Percentiles rank a stretch among this genome's conserved stretches.
phyloP scores from a whole-genome alignment of 2,888 invertebrate species.

The Cantharis nigra region DNA sequence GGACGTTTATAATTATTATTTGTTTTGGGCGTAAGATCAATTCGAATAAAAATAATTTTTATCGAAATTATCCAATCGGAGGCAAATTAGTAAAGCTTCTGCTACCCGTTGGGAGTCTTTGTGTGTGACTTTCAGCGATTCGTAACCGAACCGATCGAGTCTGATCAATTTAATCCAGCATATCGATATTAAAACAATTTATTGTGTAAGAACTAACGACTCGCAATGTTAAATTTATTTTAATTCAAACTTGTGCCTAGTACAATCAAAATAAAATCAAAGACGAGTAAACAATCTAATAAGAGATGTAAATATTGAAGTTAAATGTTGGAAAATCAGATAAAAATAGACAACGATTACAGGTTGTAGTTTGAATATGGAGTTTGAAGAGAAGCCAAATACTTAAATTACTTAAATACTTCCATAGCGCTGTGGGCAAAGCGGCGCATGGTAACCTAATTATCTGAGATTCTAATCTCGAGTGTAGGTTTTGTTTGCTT shows the following conservation, averaged over 20 bases:
- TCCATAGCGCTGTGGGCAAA: background rate
- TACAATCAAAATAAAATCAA: background rate
- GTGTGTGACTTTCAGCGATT: too few relatives aligned
- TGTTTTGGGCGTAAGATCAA: too few relatives aligned
- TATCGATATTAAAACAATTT: too few relatives aligned
- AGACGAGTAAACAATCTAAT: background rate
- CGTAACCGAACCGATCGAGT: too few relatives aligned
- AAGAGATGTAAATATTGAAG: background rate
- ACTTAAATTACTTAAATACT: background rate
- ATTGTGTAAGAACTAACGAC: too few relatives aligned
- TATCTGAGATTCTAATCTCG: background rate
- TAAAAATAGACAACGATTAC: background rate
- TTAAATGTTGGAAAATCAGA: background rate
- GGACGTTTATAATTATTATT: too few relatives aligned
- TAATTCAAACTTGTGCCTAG: background rate
- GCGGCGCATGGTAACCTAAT: background rate
- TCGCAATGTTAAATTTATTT: background rate
- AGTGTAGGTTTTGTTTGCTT: background rate
- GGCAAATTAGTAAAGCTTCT: too few relatives aligned
- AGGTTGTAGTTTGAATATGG: background rate
- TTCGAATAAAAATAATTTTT: too few relatives aligned
- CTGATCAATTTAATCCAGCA: too few relatives aligned
- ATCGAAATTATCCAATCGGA: too few relatives aligned
- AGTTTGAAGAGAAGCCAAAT: background rate
- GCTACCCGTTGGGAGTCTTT: too few relatives aligned